These are phyloP conservation scores for Platycheirus rosarum DNA, from an alignment of 2,888 invertebrate genomes.

Conservation along the genomic window DNA sequence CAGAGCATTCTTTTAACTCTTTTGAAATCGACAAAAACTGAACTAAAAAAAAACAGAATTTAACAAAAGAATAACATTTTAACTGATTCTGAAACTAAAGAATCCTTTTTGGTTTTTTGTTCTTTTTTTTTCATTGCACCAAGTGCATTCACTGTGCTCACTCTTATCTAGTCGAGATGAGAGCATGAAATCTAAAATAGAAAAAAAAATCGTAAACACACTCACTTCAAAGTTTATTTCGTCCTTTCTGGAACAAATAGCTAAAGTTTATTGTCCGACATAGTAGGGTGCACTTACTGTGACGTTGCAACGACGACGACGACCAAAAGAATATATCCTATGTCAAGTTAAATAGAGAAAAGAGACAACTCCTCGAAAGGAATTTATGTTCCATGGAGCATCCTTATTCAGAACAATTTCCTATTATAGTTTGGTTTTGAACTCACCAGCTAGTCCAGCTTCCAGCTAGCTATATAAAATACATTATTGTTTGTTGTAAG, in stretches of 20 bases:
- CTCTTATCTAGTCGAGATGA: conserved; percentile 12
- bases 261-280: conserved; percentile 70
- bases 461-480: conserved; percentile 22
- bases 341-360: conserved; percentile 68
- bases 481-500: conserved; percentile 63
- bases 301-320: conserved; percentile 43
- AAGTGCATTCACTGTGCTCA: conserved; percentile 29
- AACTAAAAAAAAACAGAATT: too few species aligned
- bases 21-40: conserved; percentile 51
- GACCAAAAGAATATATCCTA: conserved; percentile 44
- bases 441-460: conserved; percentile 32
- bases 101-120: conserved; percentile 50
- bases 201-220: conserved; percentile 6
- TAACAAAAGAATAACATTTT: conserved; percentile 65
- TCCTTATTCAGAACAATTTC: conserved; percentile 53
- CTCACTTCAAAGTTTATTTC: conserved; percentile 50
- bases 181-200: conserved; percentile 3
- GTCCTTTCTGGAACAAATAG: conserved; percentile 61
- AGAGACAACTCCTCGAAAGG: conserved; percentile 57
- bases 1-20: conserved; percentile 36
- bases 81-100: conserved; percentile 68
- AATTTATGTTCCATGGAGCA: conserved; percentile 70
- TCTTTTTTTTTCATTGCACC: conserved; percentile 2
- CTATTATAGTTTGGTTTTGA: conserved; percentile 42
- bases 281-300: conserved; percentile 55